A percentile compares a stretch with the other conserved stretches of the same genome.
Evolutionary conservation across 2,888 invertebrate genomes (phyloP).

Genomic region (Hemistola chrysoprasaria): DNA sequence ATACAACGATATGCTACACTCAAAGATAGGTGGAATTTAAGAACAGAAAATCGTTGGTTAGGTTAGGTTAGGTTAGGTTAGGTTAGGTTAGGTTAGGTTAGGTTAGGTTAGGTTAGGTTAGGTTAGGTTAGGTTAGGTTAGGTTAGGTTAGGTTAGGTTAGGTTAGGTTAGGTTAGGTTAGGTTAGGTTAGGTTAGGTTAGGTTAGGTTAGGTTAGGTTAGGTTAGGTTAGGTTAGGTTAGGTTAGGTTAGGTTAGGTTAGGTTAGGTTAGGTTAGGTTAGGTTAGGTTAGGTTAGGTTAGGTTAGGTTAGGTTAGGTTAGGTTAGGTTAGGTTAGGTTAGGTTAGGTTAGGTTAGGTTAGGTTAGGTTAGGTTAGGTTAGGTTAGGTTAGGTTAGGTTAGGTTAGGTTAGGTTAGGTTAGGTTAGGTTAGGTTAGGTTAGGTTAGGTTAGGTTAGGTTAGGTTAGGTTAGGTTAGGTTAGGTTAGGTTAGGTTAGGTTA

Average conservation of each 20-base stretch:
- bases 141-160: conserved; percentile 25
- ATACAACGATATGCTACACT: no score
- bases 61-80: conserved; percentile 24
- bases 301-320: conserved; percentile 15
- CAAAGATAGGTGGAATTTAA: no score
- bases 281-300: conserved; percentile 19
- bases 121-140: conserved; percentile 29
- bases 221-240: conserved; percentile 15
- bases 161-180: no score
- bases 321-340: conserved; percentile 12
- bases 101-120: conserved; percentile 23
- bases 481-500: conserved; percentile 32
- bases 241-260: conserved; percentile 22
- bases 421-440: conserved; percentile 3
- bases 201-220: conserved; percentile 1
- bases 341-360: conserved; percentile 10
- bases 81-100: conserved; percentile 31
- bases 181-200: conserved; percentile 21
- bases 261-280: conserved; percentile 28
- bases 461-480: conserved; percentile 28
- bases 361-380: conserved; percentile 19
- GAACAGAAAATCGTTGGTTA: no score
- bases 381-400: conserved; percentile 5
- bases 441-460: conserved; percentile 31
- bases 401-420: conserved; percentile 5